These are phyloP conservation scores for Tachysurus fulvidraco DNA, from an alignment of 2,113 vertebrate species.

Conservation along the genomic window DNA sequence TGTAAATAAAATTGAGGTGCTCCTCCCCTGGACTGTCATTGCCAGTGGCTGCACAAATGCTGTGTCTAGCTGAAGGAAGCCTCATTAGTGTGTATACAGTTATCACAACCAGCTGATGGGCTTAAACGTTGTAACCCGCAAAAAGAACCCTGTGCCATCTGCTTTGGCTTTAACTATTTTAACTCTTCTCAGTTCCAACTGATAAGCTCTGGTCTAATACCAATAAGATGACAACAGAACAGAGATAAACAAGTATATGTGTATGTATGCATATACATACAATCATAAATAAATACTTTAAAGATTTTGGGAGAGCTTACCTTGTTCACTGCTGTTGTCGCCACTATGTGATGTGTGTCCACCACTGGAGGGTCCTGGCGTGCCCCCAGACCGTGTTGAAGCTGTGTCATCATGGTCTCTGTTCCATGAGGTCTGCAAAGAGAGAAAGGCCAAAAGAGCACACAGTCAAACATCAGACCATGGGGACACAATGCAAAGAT, in stretches of 20 bases:
- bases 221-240: background rate
- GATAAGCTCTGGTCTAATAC: background rate
- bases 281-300: slow-evolving; percentile 2
- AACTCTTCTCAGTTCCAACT: background rate
- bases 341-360: slow-evolving; percentile 98
- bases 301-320: slow-evolving; percentile 72
- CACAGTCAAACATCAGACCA: slow-evolving; percentile 38
- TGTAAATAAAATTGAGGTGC: slow-evolving; percentile 33
- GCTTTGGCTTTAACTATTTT: background rate
- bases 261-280: slow-evolving; percentile 31
- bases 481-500: slow-evolving; percentile 41
- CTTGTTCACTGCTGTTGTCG: slow-evolving; percentile 99
- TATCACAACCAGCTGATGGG: slow-evolving; percentile 50
- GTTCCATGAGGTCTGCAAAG: slow-evolving; percentile 92
- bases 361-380: slow-evolving; percentile 95
- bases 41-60: slow-evolving; percentile 27
- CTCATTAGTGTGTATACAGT: slow-evolving; percentile 40
- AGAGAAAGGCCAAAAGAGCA: slow-evolving; percentile 21
- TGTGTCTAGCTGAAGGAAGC: slow-evolving; percentile 14
- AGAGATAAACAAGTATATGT: background rate
- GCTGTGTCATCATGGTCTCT: slow-evolving; percentile 98
- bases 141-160: background rate
- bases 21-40: slow-evolving; percentile 29
- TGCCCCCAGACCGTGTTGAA: slow-evolving; percentile 94
- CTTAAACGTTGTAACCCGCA: slow-evolving; percentile 18